A percentile compares a stretch with the other conserved stretches of the same genome.
phyloP scores from a whole-genome alignment of 2,113 vertebrate species.

The Shinisaurus crocodilurus region DNA sequence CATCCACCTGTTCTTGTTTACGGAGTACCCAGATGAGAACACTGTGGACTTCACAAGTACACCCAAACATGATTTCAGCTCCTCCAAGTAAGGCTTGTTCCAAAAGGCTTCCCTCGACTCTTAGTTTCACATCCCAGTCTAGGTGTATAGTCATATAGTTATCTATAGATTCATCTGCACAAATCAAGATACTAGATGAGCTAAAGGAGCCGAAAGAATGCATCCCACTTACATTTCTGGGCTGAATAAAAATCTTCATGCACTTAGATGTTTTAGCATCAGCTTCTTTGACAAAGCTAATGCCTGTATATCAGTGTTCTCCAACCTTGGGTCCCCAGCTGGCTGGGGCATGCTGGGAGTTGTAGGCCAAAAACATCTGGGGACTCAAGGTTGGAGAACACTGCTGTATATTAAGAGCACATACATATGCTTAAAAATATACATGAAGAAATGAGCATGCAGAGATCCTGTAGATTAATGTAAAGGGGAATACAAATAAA shows the following conservation, averaged over 20 bases:
- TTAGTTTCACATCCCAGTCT: neutral
- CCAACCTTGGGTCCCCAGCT: too few relatives aligned
- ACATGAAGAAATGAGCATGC: neutral
- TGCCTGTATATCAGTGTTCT: too few relatives aligned
- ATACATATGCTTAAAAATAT: neutral
- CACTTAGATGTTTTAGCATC: neutral
- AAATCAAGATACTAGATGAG: neutral
- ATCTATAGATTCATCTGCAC: neutral
- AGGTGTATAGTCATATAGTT: neutral
- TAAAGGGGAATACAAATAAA: neutral
- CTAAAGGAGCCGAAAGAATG: neutral
- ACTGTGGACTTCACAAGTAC: neutral
- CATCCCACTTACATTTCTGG: neutral
- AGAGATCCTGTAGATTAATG: neutral
- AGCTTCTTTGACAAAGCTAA: neutral
- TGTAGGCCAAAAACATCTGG: too few relatives aligned
- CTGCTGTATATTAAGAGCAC: neutral
- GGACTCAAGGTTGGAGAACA: too few relatives aligned
- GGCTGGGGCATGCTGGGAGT: too few relatives aligned
- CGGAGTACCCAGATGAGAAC: neutral
- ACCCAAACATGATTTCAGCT: neutral
- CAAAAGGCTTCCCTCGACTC: neutral
- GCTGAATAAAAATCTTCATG: neutral
- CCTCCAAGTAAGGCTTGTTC: neutral
- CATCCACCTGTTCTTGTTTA: constrained; percentile 13